These are phyloP conservation scores for crab-eating macaque (Macaca fascicularis) DNA, from an alignment of 2,113 vertebrate genomes.

Conservation along the genomic window T2T-MFA8v1.1 NC_088379.1:9083501-9084000, in stretches of 20 bases:
- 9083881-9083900: not conserved
- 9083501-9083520: not conserved
- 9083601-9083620: not conserved
- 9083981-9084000: not conserved
- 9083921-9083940: not conserved
- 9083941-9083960: too few relatives aligned
- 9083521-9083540: not conserved
- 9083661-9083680: not conserved
- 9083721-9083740: not conserved
- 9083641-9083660: not conserved
- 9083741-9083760: not conserved
- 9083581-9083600: not conserved
- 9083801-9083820: rapidly evolving
- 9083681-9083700: not conserved
- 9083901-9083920: not conserved
- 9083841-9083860: rapidly evolving
- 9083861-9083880: rapidly evolving
- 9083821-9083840: rapidly evolving
- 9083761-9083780: too few relatives aligned
- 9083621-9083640: not conserved
- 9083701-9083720: not conserved
- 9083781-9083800: not conserved
- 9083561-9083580: not conserved
- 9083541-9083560: not conserved
- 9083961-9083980: not conserved